Evolutionary conservation across 2,113 vertebrate genomes (phyloP).

Genomic region (Megaceryle torquata): DNA sequence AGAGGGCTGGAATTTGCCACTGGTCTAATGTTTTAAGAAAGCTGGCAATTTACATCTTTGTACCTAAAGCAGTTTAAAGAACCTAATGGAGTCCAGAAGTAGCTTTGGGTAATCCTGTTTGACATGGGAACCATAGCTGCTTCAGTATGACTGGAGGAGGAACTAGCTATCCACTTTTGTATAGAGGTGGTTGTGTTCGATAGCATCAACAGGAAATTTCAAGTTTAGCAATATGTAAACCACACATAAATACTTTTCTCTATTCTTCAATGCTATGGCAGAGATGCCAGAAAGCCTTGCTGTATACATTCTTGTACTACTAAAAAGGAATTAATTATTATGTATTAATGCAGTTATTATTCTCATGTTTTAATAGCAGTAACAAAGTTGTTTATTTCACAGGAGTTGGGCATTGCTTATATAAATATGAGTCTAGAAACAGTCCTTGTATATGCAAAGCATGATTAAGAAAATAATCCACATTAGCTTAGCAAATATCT

Average conservation of each 20-base stretch:
- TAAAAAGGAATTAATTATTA: background rate
- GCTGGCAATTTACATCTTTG: background rate
- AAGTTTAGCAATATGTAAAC: background rate
- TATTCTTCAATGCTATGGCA: background rate
- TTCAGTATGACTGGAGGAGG: background rate
- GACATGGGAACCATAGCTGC: background rate
- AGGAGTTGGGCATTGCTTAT: background rate
- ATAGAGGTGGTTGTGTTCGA: background rate
- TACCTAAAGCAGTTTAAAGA: background rate
- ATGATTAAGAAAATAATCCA: background rate
- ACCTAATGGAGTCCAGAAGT: background rate
- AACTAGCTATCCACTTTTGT: background rate
- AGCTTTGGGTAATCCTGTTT: background rate
- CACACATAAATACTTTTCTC: background rate
- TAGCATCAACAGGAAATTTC: accelerated
- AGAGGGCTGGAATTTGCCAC: background rate
- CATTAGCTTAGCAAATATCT: background rate
- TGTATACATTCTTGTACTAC: background rate
- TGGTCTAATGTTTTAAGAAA: background rate
- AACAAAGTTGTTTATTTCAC: background rate
- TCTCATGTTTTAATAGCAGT: background rate
- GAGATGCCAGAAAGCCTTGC: background rate
- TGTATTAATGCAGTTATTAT: background rate
- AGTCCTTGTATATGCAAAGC: background rate
- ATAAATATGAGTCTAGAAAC: background rate